Evolutionary conservation across 2,113 vertebrate genomes (phyloP).

Genomic region (Ivindomyrus marchei): DNA sequence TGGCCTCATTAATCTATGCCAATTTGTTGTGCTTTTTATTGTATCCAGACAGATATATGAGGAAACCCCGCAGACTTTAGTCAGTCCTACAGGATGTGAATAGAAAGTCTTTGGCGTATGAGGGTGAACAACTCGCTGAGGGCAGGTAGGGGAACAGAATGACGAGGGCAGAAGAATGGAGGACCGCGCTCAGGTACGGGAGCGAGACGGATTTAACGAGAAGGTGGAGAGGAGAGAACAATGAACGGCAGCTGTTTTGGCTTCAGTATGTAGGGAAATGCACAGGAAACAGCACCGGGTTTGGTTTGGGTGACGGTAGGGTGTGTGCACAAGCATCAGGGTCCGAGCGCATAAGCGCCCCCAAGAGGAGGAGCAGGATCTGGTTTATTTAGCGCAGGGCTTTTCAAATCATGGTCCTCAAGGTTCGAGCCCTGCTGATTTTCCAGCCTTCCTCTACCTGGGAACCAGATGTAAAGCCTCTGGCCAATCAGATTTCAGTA

Average conservation of each 20-base stretch:
- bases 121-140: background rate
- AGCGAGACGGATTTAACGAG: background rate
- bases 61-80: background rate
- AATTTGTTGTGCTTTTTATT: slow-evolving; percentile 2
- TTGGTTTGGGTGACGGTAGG: background rate
- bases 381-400: background rate
- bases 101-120: background rate
- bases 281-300: background rate
- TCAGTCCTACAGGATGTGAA: background rate
- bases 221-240: background rate
- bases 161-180: background rate
- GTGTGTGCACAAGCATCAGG: background rate
- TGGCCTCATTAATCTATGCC: background rate
- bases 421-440: no score
- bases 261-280: background rate
- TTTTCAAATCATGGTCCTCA: no score
- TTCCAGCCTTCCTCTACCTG: no score
- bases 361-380: background rate
- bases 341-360: background rate
- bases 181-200: background rate
- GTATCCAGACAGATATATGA: background rate
- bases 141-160: background rate
- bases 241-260: background rate
- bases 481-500: no score
- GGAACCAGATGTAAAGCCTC: no score